Percentiles rank a stretch among this genome's conserved stretches.
Evolutionary conservation across 2,888 invertebrate genomes (phyloP).

Genomic region (Azorinus chamasolen): DNA sequence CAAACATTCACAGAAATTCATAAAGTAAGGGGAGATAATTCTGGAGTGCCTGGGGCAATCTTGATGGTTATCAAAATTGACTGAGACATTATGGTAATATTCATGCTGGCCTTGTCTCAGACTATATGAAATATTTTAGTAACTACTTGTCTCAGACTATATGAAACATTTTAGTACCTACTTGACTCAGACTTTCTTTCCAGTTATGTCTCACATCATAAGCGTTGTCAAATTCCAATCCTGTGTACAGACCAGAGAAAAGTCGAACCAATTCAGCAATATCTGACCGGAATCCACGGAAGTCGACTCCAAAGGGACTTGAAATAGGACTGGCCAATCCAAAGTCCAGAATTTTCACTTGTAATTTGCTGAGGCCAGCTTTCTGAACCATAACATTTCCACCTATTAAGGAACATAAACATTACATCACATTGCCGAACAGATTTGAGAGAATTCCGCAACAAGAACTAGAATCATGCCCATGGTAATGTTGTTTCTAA

Average conservation of each 20-base stretch:
- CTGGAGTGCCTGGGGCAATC: no score
- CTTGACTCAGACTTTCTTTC: slow-evolving; percentile 35
- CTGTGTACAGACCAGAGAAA: slow-evolving; percentile 72
- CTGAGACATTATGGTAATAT: no score
- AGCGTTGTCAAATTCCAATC: slow-evolving; percentile 68
- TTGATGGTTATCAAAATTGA: no score
- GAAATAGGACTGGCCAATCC: slow-evolving; percentile 54
- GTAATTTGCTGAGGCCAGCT: slow-evolving; percentile 36
- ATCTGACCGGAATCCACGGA: slow-evolving; percentile 60
- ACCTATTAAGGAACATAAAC: slow-evolving; percentile 48
- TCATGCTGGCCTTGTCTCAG: no score
- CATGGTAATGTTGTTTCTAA: no score
- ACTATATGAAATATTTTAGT: no score
- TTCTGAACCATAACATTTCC: slow-evolving; percentile 76
- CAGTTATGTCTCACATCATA: slow-evolving; percentile 59
- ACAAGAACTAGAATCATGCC: not conserved
- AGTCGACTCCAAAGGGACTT: slow-evolving; percentile 11
- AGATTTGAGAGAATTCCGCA: not conserved
- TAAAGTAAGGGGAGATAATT: no score
- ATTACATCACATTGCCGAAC: not conserved
- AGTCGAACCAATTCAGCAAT: slow-evolving; percentile 67
- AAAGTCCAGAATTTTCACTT: slow-evolving; percentile 75
- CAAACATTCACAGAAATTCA: no score
- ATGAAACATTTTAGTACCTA: no score
- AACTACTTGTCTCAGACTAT: no score